Base-by-base conservation (phyloP, 2,888 invertebrate genomes). In the Sphecodes monilicornis region DNA sequence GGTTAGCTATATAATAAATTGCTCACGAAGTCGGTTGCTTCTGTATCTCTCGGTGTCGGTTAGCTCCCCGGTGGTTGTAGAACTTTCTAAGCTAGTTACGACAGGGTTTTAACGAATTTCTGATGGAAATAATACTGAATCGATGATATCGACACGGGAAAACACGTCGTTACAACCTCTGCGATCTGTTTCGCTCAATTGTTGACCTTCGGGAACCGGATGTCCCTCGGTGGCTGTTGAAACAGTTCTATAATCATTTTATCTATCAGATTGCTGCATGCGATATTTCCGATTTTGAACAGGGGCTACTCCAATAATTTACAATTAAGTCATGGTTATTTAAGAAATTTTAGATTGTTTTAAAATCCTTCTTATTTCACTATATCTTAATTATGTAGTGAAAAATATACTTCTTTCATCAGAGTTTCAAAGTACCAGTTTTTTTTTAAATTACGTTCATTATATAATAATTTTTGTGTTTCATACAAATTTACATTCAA, bases 31-130 rank as follows among this genome's bases (percentile, higher is more conserved):
- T 74, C 50, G 57, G 46, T 66, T 39, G 74, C 74, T 74, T 74
- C 82, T 82, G 82, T 81, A 41, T 81, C 82, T 60, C 60, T 60
- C 60, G 60, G 29, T 29, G 60, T 60, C 60, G 60, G 60, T 60
- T 60, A 29, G 29, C 22, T 66, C 36, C 4, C 32, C 66, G 22
- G 36, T 36, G 66, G 66, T 66, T 71, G 77, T 54, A 18, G 69
- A 86, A 88, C 87, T 90, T 91, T 91, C 90, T 88, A 90, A 87
- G 83, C 13, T 68, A 82, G 70, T 74, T 80, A 43, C 69, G 64
- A 60, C 66, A 57, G 50, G 41, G 66, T 41, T 46, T 26, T 60
- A 79, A 64, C 46, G 39, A 43, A 78, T 84, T 68, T 54, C 10
- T 41, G 57, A 39, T 43, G 26, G 5, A 10, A 39, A 39, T 39